Evolutionary conservation across 2,888 invertebrate genomes (phyloP).

Genomic region (Melinaea menophilus): DNA sequence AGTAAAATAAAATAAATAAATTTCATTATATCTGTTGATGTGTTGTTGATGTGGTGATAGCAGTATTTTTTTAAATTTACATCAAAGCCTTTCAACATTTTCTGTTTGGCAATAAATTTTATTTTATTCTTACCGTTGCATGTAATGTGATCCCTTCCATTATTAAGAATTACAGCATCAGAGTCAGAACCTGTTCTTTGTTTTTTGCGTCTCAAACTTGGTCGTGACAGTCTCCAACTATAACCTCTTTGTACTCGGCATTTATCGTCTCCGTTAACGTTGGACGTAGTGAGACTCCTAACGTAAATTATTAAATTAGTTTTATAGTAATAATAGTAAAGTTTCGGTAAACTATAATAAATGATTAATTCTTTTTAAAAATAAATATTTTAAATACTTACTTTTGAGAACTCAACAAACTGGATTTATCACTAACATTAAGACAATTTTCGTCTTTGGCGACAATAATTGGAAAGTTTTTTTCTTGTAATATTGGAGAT

Average conservation of each 20-base stretch:
- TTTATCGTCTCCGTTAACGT: constrained; percentile 60
- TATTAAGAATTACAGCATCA: constrained; percentile 81
- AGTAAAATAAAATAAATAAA: not conserved
- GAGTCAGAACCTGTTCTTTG: constrained; percentile 77
- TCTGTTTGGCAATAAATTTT: too few relatives aligned
- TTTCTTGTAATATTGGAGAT: constrained; percentile 62
- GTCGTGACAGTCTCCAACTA: constrained; percentile 85
- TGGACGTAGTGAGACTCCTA: constrained; percentile 59
- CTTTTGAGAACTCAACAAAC: constrained; percentile 71
- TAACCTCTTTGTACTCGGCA: constrained; percentile 82
- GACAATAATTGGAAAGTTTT: constrained; percentile 64
- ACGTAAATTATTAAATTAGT: not conserved
- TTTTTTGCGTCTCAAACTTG: constrained; percentile 84
- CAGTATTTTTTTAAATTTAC: not conserved
- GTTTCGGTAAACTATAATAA: not conserved
- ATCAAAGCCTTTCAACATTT: not conserved
- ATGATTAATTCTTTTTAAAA: not conserved
- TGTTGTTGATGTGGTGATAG: too few relatives aligned
- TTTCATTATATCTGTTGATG: too few relatives aligned
- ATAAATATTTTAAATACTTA: constrained; percentile 38
- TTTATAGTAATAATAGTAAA: not conserved
- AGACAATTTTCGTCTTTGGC: constrained; percentile 66
- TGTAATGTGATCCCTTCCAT: constrained; percentile 85
- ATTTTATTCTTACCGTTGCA: constrained; percentile 79
- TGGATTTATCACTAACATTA: constrained; percentile 68